Conservation (phyloP, 2,888 invertebrate genomes). For the Rotaria macrura region DNA sequence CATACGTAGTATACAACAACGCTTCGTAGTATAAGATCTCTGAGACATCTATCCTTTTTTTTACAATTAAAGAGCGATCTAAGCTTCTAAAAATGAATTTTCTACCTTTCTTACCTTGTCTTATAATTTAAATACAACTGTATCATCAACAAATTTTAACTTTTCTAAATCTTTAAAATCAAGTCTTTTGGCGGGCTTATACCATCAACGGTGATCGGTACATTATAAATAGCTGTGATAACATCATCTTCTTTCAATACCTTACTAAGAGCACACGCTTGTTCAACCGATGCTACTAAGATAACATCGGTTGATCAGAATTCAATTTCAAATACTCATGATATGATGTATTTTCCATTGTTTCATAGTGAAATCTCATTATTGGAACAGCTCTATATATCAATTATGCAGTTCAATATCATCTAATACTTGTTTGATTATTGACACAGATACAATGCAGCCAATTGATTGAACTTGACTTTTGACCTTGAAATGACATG, state of each 20-base stretch:
- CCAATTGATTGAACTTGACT: not conserved
- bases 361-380: not conserved
- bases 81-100: not conserved
- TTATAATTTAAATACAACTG: not conserved
- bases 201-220: not conserved
- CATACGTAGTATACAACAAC: too few species aligned
- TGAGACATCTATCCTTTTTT: too few species aligned
- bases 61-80: too few species aligned
- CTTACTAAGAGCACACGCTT: not conserved
- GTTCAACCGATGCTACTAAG: not conserved
- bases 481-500: not conserved
- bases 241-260: conserved; percentile 18
- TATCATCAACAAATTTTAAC: conserved; percentile 9
- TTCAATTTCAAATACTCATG: not conserved
- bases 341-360: conserved; percentile 5
- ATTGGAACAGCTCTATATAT: not conserved
- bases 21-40: too few species aligned
- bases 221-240: not conserved
- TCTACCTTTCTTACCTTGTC: not conserved
- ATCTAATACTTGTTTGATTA: conserved; percentile 2
- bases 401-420: conserved; percentile 4
- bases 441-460: not conserved
- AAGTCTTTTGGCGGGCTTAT: not conserved
- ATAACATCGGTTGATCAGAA: conserved; percentile 1
- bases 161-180: not conserved